Evolutionary conservation across 2,888 invertebrate species (phyloP).

Genomic region (Hirtodrosophila histrioides): DNA sequence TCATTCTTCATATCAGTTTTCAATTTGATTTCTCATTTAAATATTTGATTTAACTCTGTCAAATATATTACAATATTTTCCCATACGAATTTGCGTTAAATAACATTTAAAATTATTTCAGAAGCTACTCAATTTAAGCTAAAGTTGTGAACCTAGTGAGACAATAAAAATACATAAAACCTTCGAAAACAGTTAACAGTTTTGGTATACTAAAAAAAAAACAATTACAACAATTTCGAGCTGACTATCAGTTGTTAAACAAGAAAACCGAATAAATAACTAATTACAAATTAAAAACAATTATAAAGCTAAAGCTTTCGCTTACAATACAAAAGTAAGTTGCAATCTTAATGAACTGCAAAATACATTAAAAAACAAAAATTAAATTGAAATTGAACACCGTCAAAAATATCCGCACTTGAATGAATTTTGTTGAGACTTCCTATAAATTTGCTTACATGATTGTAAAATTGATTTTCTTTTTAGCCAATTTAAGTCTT

Average conservation of each 20-base stretch:
- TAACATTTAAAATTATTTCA: background rate
- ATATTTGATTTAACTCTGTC: no score
- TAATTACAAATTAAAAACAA: background rate
- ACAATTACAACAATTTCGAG: background rate
- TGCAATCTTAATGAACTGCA: background rate
- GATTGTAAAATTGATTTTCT: no score
- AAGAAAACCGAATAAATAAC: background rate
- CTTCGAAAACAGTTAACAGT: background rate
- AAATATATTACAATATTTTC: no score
- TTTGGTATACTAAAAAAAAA: background rate
- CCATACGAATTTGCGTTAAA: no score
- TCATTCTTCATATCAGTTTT: no score
- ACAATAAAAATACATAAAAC: background rate
- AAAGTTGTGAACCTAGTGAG: constrained; percentile 18
- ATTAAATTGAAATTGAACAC: no score
- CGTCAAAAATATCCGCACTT: no score
- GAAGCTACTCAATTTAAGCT: background rate
- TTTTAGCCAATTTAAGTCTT: no score
- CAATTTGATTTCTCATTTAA: no score
- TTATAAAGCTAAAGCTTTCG: background rate
- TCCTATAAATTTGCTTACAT: no score
- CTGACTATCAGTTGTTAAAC: background rate
- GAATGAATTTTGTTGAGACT: no score
- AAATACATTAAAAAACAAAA: no score
- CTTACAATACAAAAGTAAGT: constrained; percentile 8